Evolutionary conservation across 1,140 invertebrate species (phyloP), one percentile per base, ranked within the genome.

Genomic region (Mercenaria mercenaria): DNA sequence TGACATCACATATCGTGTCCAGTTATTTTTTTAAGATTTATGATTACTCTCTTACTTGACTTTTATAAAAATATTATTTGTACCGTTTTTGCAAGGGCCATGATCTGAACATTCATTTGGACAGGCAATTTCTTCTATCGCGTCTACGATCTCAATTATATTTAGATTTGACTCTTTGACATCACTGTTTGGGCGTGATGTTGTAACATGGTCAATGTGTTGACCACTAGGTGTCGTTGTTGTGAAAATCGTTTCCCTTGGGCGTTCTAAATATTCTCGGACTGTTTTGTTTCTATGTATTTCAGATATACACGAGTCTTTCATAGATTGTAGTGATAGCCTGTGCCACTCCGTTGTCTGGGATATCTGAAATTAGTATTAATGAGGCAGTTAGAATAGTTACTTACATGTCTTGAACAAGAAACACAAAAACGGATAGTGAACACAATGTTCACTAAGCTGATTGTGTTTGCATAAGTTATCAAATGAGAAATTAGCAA

Each of bases 221-320:
- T 39, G 32, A 39, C 37, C n/a, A 39, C 15, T 15, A 3, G 32
- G 37, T 72, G 37, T n/a, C 20, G 20, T 8, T 23, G 34, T 39
- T 18, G 67, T 72, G 23, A 37, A 18, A 56, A 23, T 56, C 15
- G 52, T 11, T 23, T 56, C 15, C 52, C 52, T 56, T 72, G 37
- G 32, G 0, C 32, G 37, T 41, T 72, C 67, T 39, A 39, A n/a
- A 1, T 72, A 34, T 41, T 72, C 67, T 18, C 67, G 67, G 37
- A 72, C 67, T 1, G 67, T 72, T 39, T 72, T 72, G 67, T 72
- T 72, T 32, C 67, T 37, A 6, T 39, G 32, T 37, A 72, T 72
- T 72, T 72, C 67, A 23, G 67, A 39, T 72, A 72, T 41, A 72
- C 67, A 72, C 1, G 67, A 72, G 20, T 72, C 67, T 20, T 72